Base-by-base conservation (phyloP, 2,888 invertebrate species). In the Standfussiana lucernea region DNA sequence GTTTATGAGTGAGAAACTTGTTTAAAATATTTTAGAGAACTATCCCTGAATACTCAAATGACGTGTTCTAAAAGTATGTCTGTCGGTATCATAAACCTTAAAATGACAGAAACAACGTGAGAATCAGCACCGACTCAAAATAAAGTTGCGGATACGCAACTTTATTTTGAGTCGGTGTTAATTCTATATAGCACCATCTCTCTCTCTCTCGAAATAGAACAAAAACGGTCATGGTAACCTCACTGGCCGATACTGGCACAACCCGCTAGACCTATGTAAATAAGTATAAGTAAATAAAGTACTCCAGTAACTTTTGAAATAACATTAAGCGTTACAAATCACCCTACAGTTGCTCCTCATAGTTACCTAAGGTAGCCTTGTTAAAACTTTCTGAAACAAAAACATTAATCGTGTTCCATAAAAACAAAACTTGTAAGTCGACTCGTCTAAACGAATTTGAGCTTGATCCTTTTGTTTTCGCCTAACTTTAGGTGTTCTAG, bases 311-410 rank as follows among this genome's bases (percentile, higher is more conserved):
- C 45, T 77, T 56, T n/a, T 21, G 8, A 75, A 66, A 53, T n/a
- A 64, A 56, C 45, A 77, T 28, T 21, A 24, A 56, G 32, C 40
- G 28, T 50, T 53, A 53, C 45, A 68, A 83, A 83, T 83, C 47
- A 72, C 40, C 40, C 35, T n/a, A 40, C 65, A 71, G 15, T 73
- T 42, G 6, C n/a, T 66, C 15, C 56, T 65, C 42, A 62, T 32
- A 40, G 15, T 37, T n/a, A n/a, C 24, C 42, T 45, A 56, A 75
- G 32, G 64, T 76, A 69, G 66, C 13, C 53, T 71, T 72, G 84
- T 86, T 84, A 71, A 77, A 86, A 83, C 68, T 74, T 86, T 15
- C 61, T 61, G 35, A 56, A 65, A 71, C 56, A 74, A 86, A 69
- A 72, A 72, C 79, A 72, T 70, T 69, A 86, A 72, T 79, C 28